phyloP scores from a whole-genome alignment of 2,797 vertebrate species.

The Perodicticus potto region DNA sequence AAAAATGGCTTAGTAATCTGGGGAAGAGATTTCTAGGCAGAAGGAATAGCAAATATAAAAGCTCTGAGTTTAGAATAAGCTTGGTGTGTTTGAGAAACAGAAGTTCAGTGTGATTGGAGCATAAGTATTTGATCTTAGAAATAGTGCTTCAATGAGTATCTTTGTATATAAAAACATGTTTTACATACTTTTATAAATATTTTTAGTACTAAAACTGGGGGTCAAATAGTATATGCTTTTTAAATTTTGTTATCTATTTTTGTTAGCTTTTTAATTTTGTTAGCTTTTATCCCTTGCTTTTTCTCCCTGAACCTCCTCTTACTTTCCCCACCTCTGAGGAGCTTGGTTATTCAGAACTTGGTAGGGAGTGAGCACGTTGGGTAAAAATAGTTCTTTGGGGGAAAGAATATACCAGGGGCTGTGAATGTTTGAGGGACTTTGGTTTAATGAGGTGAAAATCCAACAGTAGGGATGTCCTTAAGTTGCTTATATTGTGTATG shows the following conservation, averaged over 20 bases:
- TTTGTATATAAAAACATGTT: constrained; percentile 13
- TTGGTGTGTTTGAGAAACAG: background rate
- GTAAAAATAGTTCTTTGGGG: constrained; percentile 38
- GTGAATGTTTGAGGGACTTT: constrained; percentile 38
- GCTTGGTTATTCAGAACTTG: background rate
- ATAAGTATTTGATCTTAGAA: background rate
- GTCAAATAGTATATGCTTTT: constrained; percentile 24
- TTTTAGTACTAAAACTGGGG: background rate
- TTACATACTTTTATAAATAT: background rate
- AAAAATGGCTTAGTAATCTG: background rate
- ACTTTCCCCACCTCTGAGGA: background rate
- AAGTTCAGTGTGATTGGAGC: background rate
- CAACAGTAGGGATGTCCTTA: background rate
- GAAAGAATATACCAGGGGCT: background rate
- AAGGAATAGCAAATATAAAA: background rate
- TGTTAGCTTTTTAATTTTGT: background rate
- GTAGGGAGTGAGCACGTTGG: background rate
- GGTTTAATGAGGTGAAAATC: constrained; percentile 45
- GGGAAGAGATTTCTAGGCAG: background rate
- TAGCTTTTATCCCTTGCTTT: background rate
- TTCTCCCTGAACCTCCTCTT: constrained; percentile 33
- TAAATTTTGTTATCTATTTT: background rate
- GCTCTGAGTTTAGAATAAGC: background rate
- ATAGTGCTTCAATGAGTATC: background rate
- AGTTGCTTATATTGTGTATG: background rate